A percentile compares a stretch with the other conserved stretches of the same genome.
These are phyloP conservation scores for Drosophila lacteicornis DNA, from an alignment of 1,140 invertebrate genomes.

Conservation along the genomic window DNA sequence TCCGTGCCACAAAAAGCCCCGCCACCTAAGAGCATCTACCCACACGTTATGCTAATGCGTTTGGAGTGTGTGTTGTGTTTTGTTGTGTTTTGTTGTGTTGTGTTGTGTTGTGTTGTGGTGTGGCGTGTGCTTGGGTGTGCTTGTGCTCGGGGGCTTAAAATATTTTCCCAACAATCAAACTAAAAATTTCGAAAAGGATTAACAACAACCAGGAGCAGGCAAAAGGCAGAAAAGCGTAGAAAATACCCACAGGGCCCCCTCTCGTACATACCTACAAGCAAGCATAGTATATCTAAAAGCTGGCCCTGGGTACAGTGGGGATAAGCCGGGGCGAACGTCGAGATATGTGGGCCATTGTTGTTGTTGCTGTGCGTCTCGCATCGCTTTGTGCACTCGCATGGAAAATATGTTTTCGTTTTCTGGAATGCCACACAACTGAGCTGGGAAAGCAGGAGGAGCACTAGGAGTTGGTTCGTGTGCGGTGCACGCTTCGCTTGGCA, in stretches of 20 bases:
- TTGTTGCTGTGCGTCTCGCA: conserved; percentile 50
- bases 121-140: conserved; percentile 12
- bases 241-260: conserved; percentile 40
- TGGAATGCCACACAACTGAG: conserved; percentile 67
- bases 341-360: conserved; percentile 47
- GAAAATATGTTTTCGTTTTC: conserved; percentile 80
- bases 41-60: conserved; percentile 61
- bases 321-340: conserved; percentile 27
- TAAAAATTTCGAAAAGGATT: conserved; percentile 78
- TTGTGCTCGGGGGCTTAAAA: conserved; percentile 61
- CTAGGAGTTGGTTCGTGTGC: conserved; percentile 2
- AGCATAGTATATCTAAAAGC: not conserved
- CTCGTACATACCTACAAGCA: not conserved
- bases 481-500: conserved; percentile 66
- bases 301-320: conserved; percentile 9
- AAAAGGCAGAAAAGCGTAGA: conserved; percentile 17
- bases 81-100: too few relatives aligned
- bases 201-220: conserved; percentile 48
- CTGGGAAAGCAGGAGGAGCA: not conserved
- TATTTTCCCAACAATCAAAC: conserved; percentile 79
- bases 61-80: conserved; percentile 33
- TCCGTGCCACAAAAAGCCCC: not conserved
- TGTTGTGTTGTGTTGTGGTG: conserved; percentile 13
- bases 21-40: conserved; percentile 1
- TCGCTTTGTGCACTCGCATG: conserved; percentile 78